Percentiles rank a stretch among this genome's conserved stretches.
phyloP scores from a whole-genome alignment of 1,140 invertebrate species.

The Tetragnatha versicolor region DNA sequence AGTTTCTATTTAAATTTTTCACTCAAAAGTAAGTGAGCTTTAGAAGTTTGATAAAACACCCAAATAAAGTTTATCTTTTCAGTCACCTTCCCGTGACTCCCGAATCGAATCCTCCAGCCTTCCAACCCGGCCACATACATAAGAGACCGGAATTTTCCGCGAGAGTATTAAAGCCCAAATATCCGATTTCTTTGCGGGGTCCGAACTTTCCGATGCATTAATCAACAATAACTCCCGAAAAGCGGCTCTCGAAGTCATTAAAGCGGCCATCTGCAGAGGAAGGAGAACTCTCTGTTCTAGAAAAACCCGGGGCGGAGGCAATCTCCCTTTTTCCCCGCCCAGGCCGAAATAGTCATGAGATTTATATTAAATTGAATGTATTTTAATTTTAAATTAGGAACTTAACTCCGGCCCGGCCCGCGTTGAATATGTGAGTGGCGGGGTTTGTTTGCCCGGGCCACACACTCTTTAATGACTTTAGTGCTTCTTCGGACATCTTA shows the following conservation, averaged over 20 bases:
- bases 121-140: no score
- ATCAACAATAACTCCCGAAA: constrained; percentile 23
- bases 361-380: constrained; percentile 55
- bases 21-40: no score
- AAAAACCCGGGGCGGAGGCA: constrained; percentile 12
- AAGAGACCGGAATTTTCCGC: no score
- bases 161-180: no score
- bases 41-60: no score
- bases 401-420: constrained; percentile 30
- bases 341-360: constrained; percentile 49
- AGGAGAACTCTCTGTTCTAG: not conserved
- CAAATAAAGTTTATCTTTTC: no score
- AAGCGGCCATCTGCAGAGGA: not conserved
- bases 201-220: not conserved
- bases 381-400: constrained; percentile 55
- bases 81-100: no score
- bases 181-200: no score
- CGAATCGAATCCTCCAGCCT: no score
- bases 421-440: not conserved
- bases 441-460: constrained; percentile 22
- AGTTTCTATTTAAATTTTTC: no score
- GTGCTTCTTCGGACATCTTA: constrained; percentile 48
- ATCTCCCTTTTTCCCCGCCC: constrained; percentile 19
- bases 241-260: constrained; percentile 24
- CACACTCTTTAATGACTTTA: constrained; percentile 44